Base-by-base conservation (phyloP, 2,797 vertebrate genomes). In the Vultur gryphus region DNA sequence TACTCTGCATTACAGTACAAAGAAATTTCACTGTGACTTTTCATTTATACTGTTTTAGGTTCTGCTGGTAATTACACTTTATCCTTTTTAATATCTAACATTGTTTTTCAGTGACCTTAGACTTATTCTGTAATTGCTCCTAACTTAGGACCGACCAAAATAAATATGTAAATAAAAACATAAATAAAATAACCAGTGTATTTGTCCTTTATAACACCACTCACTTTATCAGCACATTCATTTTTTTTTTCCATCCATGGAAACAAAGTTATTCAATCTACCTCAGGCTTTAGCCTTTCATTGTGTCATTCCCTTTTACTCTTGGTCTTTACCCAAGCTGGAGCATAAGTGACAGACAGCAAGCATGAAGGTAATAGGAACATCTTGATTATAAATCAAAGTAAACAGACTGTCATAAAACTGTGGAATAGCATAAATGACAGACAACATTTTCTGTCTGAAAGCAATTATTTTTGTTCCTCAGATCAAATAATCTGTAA, bases 381-480 rank as follows among this genome's bases (percentile, higher is more conserved):
- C 88, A 96, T 93, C 93, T 92, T 96, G 92, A 95, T 96, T 96
- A 73, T 91, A 95, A 97, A 96, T 75, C 76, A 91, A 91, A 96
- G 54, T 89, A 97, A 98, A 95, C 64, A 94, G 51, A 41, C 46
- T 95, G 31, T 93, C 91, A 89, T 90, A 90, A 96, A 97, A 90
- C 67, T 80, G 44, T 94, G 65, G 49, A 92, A 90, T 83, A 82
- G 35, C 87, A 90, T 71, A 92, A 49, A 87, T 79, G 72, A 96
- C 64, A 95, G 84, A 88, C 75, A 89, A 84, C 61, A 92, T 93
- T 96, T 90, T 71, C 54, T 96, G 58, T 71, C 33, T 81, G 48
- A 96, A 96, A 92, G 75, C 84, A 98, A 97, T 97, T 96, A 95
- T 92, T 97, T 97, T 72, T 95, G 31, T 95, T 90, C 37, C 55